Percentiles rank a stretch among this genome's conserved stretches.
phyloP scores from a whole-genome alignment of 2,888 invertebrate species.

The Drymonia ruficornis region DNA sequence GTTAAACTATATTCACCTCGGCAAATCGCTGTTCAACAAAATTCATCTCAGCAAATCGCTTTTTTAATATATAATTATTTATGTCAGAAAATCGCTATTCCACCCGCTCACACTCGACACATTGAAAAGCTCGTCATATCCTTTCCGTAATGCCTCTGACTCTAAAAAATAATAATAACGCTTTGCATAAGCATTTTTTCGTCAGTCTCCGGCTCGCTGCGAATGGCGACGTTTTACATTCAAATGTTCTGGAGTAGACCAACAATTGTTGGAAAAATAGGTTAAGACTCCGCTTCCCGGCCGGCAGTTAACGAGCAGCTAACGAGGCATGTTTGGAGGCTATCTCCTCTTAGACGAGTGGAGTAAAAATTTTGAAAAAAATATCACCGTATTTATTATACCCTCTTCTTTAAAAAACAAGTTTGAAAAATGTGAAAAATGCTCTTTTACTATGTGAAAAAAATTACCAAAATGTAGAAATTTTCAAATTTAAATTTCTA shows the following conservation, averaged over 20 bases:
- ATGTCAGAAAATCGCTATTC: not conserved
- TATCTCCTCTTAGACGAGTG: no score
- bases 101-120: conserved; percentile 44
- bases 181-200: conserved; percentile 81
- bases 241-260: conserved; percentile 55
- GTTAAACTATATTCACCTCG: not conserved
- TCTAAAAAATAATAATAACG: conserved; percentile 78
- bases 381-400: no score
- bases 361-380: no score
- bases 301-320: no score
- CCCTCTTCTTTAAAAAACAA: no score
- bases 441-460: no score
- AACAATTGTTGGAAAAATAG: conserved; percentile 51
- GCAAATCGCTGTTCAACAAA: no score
- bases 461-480: no score
- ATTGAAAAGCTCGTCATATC: conserved; percentile 35
- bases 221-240: conserved; percentile 61
- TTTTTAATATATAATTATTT: not conserved
- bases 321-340: no score
- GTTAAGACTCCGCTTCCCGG: no score
- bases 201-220: conserved; percentile 46
- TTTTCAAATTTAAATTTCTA: no score
- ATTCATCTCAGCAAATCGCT: not conserved
- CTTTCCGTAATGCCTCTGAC: conserved; percentile 53
- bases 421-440: no score